phyloP scores from a whole-genome alignment of 2,888 invertebrate species.

The Mimas tiliae region DNA sequence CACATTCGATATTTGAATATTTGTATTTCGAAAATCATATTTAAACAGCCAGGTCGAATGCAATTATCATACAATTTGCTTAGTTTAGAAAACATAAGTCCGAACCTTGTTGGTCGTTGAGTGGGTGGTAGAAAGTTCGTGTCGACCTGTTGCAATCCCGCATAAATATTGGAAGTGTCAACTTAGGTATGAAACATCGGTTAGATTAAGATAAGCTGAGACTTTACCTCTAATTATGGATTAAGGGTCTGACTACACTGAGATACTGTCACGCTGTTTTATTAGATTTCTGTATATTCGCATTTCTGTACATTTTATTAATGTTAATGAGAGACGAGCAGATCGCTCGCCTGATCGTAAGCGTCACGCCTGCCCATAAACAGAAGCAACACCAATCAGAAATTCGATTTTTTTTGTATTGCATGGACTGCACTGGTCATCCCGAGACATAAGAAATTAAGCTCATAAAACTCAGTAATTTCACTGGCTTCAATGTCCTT shows the following conservation, averaged over 20 bases:
- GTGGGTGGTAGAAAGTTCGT: constrained; percentile 26
- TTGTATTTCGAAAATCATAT: constrained; percentile 3
- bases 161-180: constrained; percentile 22
- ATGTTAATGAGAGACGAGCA: too few relatives aligned
- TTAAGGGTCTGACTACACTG: neutral
- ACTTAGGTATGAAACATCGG: constrained; percentile 6
- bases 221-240: constrained; percentile 13
- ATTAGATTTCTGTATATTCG: neutral
- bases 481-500: too few relatives aligned
- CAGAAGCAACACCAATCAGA: too few relatives aligned
- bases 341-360: too few relatives aligned
- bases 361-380: too few relatives aligned
- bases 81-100: constrained; percentile 24
- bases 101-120: neutral
- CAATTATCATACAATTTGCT: constrained; percentile 24
- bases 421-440: too few relatives aligned
- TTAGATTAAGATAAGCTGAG: constrained; percentile 4
- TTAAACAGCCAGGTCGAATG: constrained; percentile 13
- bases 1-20: neutral
- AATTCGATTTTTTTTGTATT: too few relatives aligned
- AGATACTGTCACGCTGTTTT: neutral
- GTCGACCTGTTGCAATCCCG: constrained; percentile 10
- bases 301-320: too few relatives aligned
- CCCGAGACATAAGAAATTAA: too few relatives aligned
- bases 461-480: too few relatives aligned